These are phyloP conservation scores for Heteronetta atricapilla DNA, from an alignment of 2,113 vertebrate genomes.

Conservation along the genomic window DNA sequence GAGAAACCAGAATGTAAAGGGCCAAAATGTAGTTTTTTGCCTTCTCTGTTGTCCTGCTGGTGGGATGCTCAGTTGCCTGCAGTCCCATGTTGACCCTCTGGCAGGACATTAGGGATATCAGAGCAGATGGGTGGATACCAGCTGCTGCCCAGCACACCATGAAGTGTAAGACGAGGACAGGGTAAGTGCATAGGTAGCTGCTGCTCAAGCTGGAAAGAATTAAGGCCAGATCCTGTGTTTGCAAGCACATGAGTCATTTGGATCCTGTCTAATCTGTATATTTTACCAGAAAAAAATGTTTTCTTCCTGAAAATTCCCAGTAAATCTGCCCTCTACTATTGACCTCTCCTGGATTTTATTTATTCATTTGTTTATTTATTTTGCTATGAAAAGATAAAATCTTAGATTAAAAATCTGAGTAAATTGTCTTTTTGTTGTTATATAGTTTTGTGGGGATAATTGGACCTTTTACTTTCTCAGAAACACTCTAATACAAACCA, in stretches of 20 bases:
- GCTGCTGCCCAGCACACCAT: neutral
- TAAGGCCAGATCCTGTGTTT: neutral
- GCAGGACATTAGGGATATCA: neutral
- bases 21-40: neutral
- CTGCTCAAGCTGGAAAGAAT: neutral
- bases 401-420: neutral
- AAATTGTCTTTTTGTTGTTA: neutral
- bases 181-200: neutral
- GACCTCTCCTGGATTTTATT: neutral
- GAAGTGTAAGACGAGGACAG: neutral
- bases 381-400: too few species aligned
- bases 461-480: neutral
- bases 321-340: neutral
- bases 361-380: too few species aligned
- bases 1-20: neutral
- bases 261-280: neutral
- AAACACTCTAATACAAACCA: neutral
- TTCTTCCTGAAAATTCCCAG: neutral
- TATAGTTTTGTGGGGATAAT: neutral
- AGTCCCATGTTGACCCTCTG: neutral
- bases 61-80: neutral
- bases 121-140: neutral
- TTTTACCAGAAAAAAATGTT: neutral
- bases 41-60: neutral
- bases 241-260: neutral